phyloP scores from a whole-genome alignment of 1,140 invertebrate genomes.

The Xylocopa sonorina region DNA sequence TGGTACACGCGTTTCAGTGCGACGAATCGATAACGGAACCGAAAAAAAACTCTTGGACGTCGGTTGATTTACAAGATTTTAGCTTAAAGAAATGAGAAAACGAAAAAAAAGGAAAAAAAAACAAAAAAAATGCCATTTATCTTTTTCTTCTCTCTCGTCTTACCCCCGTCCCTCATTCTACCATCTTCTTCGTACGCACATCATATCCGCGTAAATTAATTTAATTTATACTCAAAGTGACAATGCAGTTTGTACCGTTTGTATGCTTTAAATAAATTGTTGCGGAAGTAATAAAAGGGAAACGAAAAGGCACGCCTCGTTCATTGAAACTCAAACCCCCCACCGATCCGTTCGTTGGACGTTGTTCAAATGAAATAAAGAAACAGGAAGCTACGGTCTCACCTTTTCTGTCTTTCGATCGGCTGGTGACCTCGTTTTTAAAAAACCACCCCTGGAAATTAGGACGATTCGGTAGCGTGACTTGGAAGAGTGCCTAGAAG shows the following conservation, averaged over 20 bases:
- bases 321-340: background rate
- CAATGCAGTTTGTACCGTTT: conserved; percentile 81
- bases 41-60: conserved; percentile 38
- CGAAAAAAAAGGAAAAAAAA: background rate
- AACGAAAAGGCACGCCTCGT: background rate
- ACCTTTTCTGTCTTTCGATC: background rate
- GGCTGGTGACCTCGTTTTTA: background rate
- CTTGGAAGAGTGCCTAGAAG: conserved; percentile 3
- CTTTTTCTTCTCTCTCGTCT: conserved; percentile 25
- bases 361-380: background rate
- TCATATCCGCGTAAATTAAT: conserved; percentile 73
- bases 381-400: background rate
- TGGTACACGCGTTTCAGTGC: background rate
- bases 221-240: conserved; percentile 78
- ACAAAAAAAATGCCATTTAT: conserved; percentile 26
- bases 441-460: background rate
- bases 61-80: conserved; percentile 4
- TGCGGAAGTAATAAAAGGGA: conserved; percentile 72
- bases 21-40: background rate
- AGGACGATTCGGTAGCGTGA: background rate
- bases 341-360: background rate
- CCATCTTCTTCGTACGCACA: conserved; percentile 57
- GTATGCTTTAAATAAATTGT: conserved; percentile 82
- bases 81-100: background rate
- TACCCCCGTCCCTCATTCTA: conserved; percentile 28